These are phyloP conservation scores for Cecidostiba fungosa DNA, from an alignment of 2,888 invertebrate species.

Conservation along the genomic window DNA sequence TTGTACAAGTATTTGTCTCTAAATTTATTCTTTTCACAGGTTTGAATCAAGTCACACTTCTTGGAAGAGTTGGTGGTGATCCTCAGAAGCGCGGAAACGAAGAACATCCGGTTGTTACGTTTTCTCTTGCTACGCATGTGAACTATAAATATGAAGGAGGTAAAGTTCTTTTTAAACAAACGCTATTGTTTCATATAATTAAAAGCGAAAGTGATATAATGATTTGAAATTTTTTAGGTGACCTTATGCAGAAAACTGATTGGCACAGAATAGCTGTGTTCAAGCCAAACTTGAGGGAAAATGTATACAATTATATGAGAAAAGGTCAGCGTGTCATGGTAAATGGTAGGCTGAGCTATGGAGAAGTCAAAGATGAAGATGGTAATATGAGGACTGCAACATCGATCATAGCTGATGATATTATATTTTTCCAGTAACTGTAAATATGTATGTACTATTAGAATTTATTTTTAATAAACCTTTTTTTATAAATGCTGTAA, in stretches of 20 bases:
- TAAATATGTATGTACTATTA: constrained; percentile 49
- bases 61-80: constrained; percentile 94
- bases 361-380: constrained; percentile 90
- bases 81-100: constrained; percentile 92
- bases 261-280: constrained; percentile 96
- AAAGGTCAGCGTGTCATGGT: constrained; percentile 94
- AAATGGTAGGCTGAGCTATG: constrained; percentile 91
- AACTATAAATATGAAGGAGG: constrained; percentile 86
- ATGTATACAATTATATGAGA: constrained; percentile 88
- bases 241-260: constrained; percentile 92
- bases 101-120: constrained; percentile 92
- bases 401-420: constrained; percentile 92
- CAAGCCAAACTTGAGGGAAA: constrained; percentile 90
- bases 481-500: constrained; percentile 32
- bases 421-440: constrained; percentile 86
- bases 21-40: constrained; percentile 81
- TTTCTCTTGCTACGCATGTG: constrained; percentile 94
- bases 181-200: constrained; percentile 34
- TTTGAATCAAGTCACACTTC: constrained; percentile 90
- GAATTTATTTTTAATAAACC: constrained; percentile 21
- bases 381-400: constrained; percentile 88
- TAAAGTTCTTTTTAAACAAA: constrained; percentile 66
- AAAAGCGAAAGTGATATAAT: constrained; percentile 30
- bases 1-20: neutral
- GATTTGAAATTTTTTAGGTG: constrained; percentile 83